Conservation (phyloP, 1,140 invertebrate species). For the Thaumatotibia leucotreta region DNA sequence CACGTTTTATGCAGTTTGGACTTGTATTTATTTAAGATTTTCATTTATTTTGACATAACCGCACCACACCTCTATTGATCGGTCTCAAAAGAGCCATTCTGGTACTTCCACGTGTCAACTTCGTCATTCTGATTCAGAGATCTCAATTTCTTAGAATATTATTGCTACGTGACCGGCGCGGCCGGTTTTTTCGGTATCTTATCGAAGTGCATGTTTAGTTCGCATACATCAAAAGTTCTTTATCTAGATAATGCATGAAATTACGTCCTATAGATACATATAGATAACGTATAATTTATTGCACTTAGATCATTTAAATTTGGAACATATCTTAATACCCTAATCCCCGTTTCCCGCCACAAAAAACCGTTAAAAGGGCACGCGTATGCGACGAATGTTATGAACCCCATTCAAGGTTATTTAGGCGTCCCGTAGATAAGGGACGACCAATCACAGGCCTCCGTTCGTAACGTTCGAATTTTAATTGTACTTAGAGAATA, state of each 20-base stretch:
- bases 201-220: not conserved
- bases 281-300: constrained; percentile 20
- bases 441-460: constrained; percentile 55
- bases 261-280: constrained; percentile 19
- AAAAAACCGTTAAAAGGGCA: constrained; percentile 56
- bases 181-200: not conserved
- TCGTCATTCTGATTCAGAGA: constrained; percentile 19
- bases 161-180: not conserved
- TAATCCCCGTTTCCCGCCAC: constrained; percentile 21
- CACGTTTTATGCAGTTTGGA: not conserved
- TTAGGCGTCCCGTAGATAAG: constrained; percentile 58
- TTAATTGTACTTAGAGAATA: constrained; percentile 21
- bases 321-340: not conserved
- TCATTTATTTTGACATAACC: not conserved
- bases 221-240: not conserved
- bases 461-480: constrained; percentile 51
- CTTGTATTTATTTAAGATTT: not conserved
- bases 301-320: constrained; percentile 7
- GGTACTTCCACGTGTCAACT: constrained; percentile 38
- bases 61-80: constrained; percentile 24
- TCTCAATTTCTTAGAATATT: constrained; percentile 11
- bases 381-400: constrained; percentile 39
- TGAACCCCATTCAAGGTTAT: constrained; percentile 48
- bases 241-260: not conserved
- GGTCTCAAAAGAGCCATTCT: constrained; percentile 15